Evolutionary conservation across 2,113 vertebrate genomes (phyloP).

Genomic region (Neoarius graeffei): DNA sequence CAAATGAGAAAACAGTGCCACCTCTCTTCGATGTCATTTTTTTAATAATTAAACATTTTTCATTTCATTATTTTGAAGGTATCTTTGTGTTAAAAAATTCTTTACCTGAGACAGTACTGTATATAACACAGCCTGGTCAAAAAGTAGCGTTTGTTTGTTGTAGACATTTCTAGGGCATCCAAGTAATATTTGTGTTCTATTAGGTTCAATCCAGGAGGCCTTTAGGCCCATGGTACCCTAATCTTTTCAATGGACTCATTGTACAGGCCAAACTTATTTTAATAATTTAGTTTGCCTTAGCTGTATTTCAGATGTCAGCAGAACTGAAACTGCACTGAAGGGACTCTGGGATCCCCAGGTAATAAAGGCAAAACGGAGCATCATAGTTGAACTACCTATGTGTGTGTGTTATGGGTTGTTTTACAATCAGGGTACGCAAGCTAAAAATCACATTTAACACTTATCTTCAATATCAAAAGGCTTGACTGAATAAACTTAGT

Average conservation of each 20-base stretch:
- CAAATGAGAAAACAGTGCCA: constrained; percentile 51
- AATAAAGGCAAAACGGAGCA: background rate
- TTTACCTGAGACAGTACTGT: background rate
- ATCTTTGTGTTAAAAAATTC: background rate
- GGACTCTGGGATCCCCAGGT: background rate
- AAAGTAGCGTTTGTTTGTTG: background rate
- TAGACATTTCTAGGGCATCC: background rate
- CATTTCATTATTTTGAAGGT: background rate
- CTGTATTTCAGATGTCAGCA: background rate
- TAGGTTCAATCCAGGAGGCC: background rate
- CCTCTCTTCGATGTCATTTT: background rate
- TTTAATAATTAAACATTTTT: background rate
- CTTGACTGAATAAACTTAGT: too few species aligned
- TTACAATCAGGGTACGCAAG: too few species aligned
- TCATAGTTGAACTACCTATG: background rate
- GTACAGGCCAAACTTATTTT: background rate
- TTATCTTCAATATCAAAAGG: too few species aligned
- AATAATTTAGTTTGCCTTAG: background rate
- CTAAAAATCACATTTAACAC: too few species aligned
- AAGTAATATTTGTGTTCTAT: background rate
- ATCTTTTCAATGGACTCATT: background rate
- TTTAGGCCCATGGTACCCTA: background rate
- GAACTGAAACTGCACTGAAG: background rate
- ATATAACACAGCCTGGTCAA: background rate
- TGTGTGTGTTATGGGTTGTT: too few species aligned